Conservation (phyloP, 2,888 invertebrate species). For the Eledone cirrhosa region DNA sequence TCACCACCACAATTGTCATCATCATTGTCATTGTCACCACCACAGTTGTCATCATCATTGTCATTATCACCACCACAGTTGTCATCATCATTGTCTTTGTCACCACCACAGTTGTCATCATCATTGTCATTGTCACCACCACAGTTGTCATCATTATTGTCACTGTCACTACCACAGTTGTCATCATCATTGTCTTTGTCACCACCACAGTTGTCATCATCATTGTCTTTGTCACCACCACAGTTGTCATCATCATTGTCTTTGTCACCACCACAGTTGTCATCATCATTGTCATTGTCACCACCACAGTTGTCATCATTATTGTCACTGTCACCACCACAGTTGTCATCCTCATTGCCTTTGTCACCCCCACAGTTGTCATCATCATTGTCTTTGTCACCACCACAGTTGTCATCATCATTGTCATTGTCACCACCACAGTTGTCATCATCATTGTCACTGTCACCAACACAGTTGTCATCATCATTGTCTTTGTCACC, state of each 20-base stretch:
- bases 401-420: not conserved
- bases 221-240: not conserved
- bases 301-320: not conserved
- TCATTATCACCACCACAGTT: too few relatives aligned
- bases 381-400: not conserved
- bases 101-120: not conserved
- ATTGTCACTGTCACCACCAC: not conserved
- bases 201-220: not conserved
- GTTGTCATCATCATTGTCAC: conserved; percentile 6
- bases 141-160: not conserved
- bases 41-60: not conserved
- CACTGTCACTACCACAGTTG: not conserved
- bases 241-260: not conserved
- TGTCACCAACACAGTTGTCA: too few relatives aligned
- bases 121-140: not conserved
- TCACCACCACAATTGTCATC: not conserved
- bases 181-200: not conserved
- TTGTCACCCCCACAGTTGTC: not conserved
- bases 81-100: not conserved
- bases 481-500: not conserved
- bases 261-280: not conserved
- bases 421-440: not conserved
- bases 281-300: conserved; percentile 6
- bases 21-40: not conserved
- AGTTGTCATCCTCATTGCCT: not conserved